Base-by-base conservation (phyloP, 1,140 invertebrate species). In the Daktulosphaira vitifoliae region DNA sequence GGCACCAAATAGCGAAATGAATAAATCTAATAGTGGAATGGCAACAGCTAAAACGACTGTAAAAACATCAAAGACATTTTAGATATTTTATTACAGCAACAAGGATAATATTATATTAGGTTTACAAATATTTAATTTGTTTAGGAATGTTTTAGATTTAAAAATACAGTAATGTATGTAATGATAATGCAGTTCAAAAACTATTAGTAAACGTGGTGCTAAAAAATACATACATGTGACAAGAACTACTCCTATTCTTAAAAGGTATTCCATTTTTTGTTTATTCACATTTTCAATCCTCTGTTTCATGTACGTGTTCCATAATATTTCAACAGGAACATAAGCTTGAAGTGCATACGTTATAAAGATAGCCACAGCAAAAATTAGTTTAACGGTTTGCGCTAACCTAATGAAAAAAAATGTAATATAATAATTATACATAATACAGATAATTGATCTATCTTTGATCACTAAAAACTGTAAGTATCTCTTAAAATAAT, bases 331-430 rank as follows among this genome's bases (percentile, higher is more conserved):
- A 11, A 95, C 84, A 0, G 94, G 91, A 2, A 97, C 92, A 75
- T 93, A 98, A 48, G 91, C 87, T 76, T 97, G 93, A n/a, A 97
- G 77, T 2, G 87, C 88, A 77, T 94, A 96, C 0, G 89, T 88
- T 53, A 95, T 86, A 74, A 90, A 93, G 33, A 94, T 92, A 1
- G 90, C 89, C 2, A 93, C 69, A 0, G 89, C 86, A 73, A 94
- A 94, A 73, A 91, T 84, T 1, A 90, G 74, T 71, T 87, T 86
- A n/a, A 92, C 87, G 26, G 79, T 76, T 70, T 89, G 81, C 15
- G 90, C 85, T 68, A 91, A 76, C 49, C 90, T 92, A 77, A 68
- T 56, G 70, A 67, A 68, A 68, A 66, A 69, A 59, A 56, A 62
- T 20, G 22, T 20, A n/a, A n/a, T n/a, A n/a, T n/a, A n/a, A n/a